Conservation (phyloP, 2,113 vertebrate genomes). For the Campylomormyrus tamandua region DNA sequence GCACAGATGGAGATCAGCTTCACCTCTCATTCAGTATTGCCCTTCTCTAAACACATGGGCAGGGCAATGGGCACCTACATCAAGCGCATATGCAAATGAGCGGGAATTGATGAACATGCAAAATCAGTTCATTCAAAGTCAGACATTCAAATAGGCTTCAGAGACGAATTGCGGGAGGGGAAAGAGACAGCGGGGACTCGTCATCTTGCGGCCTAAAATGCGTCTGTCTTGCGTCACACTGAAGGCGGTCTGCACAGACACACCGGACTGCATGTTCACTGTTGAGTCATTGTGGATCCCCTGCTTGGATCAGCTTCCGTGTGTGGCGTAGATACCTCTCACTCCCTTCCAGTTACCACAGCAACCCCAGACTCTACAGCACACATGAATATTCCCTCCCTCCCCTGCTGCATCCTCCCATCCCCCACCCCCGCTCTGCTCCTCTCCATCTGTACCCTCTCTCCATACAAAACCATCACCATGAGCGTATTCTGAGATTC, state of each 20-base stretch:
- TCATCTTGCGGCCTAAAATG: background rate
- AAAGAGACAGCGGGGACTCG: background rate
- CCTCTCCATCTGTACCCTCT: slow-evolving; percentile 30
- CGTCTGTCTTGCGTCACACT: background rate
- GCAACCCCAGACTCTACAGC: slow-evolving; percentile 37
- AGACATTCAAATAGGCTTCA: slow-evolving; percentile 13
- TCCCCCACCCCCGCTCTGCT: slow-evolving; percentile 30
- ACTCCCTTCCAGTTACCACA: slow-evolving; percentile 31
- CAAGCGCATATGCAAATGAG: background rate
- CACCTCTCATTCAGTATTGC: background rate
- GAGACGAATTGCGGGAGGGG: too few species aligned
- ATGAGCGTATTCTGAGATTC: background rate
- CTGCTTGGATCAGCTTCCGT: background rate
- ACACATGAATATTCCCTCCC: slow-evolving; percentile 31
- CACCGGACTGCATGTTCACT: background rate
- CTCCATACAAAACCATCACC: slow-evolving; percentile 35
- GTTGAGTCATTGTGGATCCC: background rate
- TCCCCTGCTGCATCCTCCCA: slow-evolving; percentile 36
- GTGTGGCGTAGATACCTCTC: slow-evolving; percentile 7
- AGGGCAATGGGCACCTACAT: background rate
- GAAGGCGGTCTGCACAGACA: background rate
- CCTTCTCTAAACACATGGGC: background rate
- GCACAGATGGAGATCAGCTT: background rate
- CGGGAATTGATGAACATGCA: slow-evolving; percentile 1
- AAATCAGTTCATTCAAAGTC: background rate